phyloP scores from a whole-genome alignment of 2,888 invertebrate genomes.

The Melanotus villosus region DNA sequence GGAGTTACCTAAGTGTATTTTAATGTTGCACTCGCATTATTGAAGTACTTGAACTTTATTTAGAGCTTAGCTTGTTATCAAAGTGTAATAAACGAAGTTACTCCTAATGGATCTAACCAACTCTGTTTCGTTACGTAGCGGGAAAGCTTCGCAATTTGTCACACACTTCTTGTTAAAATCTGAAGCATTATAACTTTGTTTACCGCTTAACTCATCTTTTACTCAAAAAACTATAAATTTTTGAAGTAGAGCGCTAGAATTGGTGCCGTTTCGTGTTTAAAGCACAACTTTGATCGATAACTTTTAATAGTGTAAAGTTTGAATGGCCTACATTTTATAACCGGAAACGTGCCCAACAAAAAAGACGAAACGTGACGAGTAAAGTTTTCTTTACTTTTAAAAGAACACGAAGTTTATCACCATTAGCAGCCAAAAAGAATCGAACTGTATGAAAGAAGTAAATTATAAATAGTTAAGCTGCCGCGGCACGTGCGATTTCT shows the following conservation, averaged over 20 bases:
- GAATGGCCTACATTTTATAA: slow-evolving; percentile 18
- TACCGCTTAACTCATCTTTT: no score
- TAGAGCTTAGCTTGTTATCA: slow-evolving; percentile 46
- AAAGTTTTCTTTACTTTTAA: slow-evolving; percentile 16
- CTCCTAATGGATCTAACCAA: slow-evolving; percentile 45
- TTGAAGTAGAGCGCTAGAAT: no score
- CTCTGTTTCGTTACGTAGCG: slow-evolving; percentile 31
- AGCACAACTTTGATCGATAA: no score
- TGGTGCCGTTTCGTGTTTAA: no score
- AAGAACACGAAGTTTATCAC: slow-evolving; percentile 36
- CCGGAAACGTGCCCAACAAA: slow-evolving; percentile 4
- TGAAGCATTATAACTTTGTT: slow-evolving; percentile 19
- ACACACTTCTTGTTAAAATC: slow-evolving; percentile 30
- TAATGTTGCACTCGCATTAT: slow-evolving; percentile 47
- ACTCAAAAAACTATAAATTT: no score
- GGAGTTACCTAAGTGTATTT: slow-evolving; percentile 49
- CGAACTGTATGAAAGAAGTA: slow-evolving; percentile 40
- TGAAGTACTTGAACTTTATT: slow-evolving; percentile 47
- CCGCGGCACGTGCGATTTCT: slow-evolving; percentile 52
- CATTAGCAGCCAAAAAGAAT: slow-evolving; percentile 33
- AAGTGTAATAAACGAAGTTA: slow-evolving; percentile 45
- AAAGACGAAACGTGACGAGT: slow-evolving; percentile 18
- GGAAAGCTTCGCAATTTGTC: slow-evolving; percentile 27
- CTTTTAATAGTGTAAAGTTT: not conserved
- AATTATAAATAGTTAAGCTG: slow-evolving; percentile 54